These are phyloP conservation scores for Rhinoderma darwinii DNA, from an alignment of 2,113 vertebrate species.

Conservation along the genomic window DNA sequence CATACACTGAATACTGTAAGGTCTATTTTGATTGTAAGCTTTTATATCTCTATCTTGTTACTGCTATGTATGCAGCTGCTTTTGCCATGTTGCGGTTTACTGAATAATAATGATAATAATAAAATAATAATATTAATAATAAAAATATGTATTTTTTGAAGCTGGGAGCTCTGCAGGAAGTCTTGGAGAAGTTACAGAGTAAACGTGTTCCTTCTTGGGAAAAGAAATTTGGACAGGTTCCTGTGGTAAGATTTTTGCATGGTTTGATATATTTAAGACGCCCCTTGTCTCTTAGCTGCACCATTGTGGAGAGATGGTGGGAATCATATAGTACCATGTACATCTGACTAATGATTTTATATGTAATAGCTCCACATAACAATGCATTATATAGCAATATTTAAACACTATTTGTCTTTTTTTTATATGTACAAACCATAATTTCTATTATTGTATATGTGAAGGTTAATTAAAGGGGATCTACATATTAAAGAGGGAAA, in stretches of 20 bases:
- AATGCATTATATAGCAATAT: background rate
- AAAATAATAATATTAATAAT: no score
- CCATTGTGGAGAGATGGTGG: background rate
- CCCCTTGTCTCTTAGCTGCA: background rate
- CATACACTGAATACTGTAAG: background rate
- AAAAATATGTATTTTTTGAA: no score
- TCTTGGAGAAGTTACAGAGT: constrained; percentile 79
- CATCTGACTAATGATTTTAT: background rate
- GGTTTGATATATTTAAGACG: background rate
- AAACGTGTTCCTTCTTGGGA: constrained; percentile 76
- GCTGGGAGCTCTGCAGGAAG: constrained; percentile 78
- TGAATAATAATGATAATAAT: background rate
- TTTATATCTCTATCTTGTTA: no score
- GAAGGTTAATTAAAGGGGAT: background rate
- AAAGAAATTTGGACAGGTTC: constrained; percentile 81
- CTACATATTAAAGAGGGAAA: background rate
- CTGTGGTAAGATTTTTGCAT: constrained; percentile 70
- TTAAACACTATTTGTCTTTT: background rate
- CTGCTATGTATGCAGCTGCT: background rate
- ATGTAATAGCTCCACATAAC: background rate
- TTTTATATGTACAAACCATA: background rate
- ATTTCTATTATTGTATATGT: background rate
- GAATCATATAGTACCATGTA: background rate
- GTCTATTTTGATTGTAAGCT: no score
- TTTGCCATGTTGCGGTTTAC: background rate